Evolutionary conservation across 2,113 vertebrate species (phyloP).

Genomic region (Phocoena phocoena): DNA sequence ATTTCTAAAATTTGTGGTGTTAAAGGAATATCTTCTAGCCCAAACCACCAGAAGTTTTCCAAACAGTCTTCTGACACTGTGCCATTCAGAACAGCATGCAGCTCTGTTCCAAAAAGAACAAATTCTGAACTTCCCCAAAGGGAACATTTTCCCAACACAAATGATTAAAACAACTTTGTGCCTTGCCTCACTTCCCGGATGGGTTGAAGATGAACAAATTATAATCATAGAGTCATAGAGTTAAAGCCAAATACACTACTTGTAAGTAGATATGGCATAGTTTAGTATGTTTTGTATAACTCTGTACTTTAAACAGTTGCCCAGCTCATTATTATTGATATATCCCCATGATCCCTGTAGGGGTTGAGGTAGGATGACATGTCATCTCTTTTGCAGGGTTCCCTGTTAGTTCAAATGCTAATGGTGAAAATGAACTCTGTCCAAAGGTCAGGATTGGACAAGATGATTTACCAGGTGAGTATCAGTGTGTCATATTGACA

Average conservation of each 20-base stretch:
- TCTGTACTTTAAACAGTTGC: constrained; percentile 5
- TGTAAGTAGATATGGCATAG: not conserved
- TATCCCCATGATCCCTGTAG: not conserved
- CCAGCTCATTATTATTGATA: not conserved
- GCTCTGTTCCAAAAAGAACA: constrained; percentile 60
- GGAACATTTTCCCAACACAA: constrained; percentile 13
- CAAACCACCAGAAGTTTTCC: constrained; percentile 71
- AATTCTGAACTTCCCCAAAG: not conserved
- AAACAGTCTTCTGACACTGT: constrained; percentile 52
- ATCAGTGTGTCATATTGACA: not conserved
- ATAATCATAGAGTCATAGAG: not conserved
- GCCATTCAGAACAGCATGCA: constrained; percentile 54
- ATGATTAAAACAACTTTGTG: not conserved
- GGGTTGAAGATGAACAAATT: not conserved
- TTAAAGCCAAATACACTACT: not conserved
- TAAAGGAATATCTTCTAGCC: constrained; percentile 70
- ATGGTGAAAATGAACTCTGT: constrained; percentile 85
- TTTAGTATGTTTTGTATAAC: not conserved
- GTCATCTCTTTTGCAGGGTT: constrained; percentile 83
- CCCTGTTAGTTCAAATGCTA: constrained; percentile 84
- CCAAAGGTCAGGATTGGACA: constrained; percentile 86
- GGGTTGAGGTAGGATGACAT: not conserved
- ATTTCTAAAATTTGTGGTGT: constrained; percentile 58
- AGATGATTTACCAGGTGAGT: constrained; percentile 90
- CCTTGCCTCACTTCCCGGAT: not conserved